phyloP scores from a whole-genome alignment of 1,140 invertebrate genomes.

The Hylaeus anthracinus region DNA sequence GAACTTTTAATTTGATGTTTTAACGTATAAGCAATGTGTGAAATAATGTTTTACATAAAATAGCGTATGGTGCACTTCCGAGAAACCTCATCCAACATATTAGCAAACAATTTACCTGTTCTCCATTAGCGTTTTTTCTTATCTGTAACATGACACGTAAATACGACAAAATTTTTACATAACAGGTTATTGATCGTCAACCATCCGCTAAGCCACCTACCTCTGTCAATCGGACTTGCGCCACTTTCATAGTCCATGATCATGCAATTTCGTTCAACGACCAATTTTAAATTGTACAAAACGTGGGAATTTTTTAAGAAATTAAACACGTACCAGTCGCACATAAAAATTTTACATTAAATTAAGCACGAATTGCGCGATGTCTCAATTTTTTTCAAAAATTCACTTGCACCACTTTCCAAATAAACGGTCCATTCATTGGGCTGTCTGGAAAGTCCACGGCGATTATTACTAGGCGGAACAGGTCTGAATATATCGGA shows the following conservation, averaged over 20 bases:
- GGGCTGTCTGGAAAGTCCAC: no score
- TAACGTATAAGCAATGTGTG: conserved; percentile 3
- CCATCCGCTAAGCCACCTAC: not conserved
- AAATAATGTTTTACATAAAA: conserved; percentile 51
- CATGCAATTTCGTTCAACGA: no score
- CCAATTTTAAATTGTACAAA: not conserved
- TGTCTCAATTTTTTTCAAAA: conserved; percentile 1
- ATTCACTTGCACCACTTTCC: not conserved
- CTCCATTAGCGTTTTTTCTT: conserved; percentile 38
- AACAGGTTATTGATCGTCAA: not conserved
- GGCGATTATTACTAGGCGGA: no score
- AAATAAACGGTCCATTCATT: no score
- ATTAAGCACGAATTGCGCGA: not conserved
- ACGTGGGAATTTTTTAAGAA: not conserved
- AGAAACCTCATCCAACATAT: conserved; percentile 51
- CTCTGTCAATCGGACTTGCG: not conserved
- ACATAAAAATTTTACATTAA: no score
- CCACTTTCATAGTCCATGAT: no score
- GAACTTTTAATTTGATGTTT: conserved; percentile 32
- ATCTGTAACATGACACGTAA: conserved; percentile 8
- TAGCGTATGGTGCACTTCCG: conserved; percentile 51
- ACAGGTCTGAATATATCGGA: no score
- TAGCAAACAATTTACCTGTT: not conserved
- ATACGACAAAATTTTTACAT: not conserved
- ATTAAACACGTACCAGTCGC: no score